phyloP scores from a whole-genome alignment of 1,140 invertebrate species.

The Oncopeltus fasciatus region DNA sequence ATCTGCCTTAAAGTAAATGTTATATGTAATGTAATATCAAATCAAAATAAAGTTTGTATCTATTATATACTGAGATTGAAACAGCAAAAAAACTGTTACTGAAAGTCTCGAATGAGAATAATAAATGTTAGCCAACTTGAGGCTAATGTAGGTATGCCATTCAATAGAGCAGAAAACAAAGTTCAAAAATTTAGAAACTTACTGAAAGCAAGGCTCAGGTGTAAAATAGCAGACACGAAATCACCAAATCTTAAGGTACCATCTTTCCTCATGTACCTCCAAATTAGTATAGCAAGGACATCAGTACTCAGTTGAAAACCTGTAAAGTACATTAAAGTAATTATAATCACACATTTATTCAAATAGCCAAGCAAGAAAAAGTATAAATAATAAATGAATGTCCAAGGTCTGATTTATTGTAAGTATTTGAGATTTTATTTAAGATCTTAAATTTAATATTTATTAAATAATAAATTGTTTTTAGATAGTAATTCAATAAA shows the following conservation, averaged over 20 bases:
- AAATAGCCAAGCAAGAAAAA: neutral
- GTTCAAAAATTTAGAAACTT: conserved; percentile 31
- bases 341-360: conserved; percentile 1
- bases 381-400: neutral
- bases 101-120: neutral
- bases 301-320: conserved; percentile 74
- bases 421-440: too few species aligned
- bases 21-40: too few species aligned
- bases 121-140: neutral
- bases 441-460: too few species aligned
- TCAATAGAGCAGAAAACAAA: too few species aligned
- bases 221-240: conserved; percentile 78
- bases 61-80: too few species aligned
- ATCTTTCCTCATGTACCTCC: conserved; percentile 84
- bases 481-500: too few species aligned
- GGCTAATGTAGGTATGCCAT: neutral
- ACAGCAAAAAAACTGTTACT: too few species aligned
- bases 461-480: too few species aligned
- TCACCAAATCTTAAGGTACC: conserved; percentile 84
- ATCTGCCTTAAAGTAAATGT: too few species aligned
- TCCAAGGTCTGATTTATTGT: too few species aligned
- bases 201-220: conserved; percentile 78
- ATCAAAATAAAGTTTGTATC: neutral
- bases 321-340: conserved; percentile 28
- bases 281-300: conserved; percentile 62